These are phyloP conservation scores for Phaethon lepturus DNA, from an alignment of 2,113 vertebrate genomes.

Conservation along the genomic window DNA sequence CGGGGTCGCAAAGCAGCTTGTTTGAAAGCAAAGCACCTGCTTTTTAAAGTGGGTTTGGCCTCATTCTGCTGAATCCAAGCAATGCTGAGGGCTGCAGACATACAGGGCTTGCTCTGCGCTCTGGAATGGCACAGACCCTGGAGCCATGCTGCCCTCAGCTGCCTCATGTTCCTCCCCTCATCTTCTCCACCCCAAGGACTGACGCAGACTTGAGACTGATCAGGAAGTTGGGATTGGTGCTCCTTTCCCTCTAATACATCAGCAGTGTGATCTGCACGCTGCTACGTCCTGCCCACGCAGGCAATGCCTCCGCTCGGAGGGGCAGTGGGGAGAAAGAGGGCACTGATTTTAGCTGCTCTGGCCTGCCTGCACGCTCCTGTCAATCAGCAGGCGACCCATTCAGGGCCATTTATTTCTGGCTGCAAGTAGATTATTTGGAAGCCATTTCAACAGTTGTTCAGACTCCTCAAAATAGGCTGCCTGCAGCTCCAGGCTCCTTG, in stretches of 20 bases:
- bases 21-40: not conserved
- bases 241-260: not conserved
- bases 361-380: conserved; percentile 35
- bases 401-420: conserved; percentile 75
- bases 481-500: conserved; percentile 29
- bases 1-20: not conserved
- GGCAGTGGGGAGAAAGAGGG: not conserved
- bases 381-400: conserved; percentile 65
- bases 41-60: not conserved
- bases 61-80: not conserved
- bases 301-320: not conserved
- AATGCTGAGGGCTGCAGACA: not conserved
- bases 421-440: conserved; percentile 60
- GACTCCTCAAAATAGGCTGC: conserved; percentile 66
- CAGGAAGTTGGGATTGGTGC: not conserved
- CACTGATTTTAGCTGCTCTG: conserved; percentile 39
- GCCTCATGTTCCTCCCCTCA: fast-evolving
- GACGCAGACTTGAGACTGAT: not conserved
- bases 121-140: not conserved
- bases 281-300: not conserved
- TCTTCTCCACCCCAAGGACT: not conserved
- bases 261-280: not conserved
- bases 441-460: conserved; percentile 68
- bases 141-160: fast-evolving
- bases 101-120: not conserved